Conservation (phyloP, 2,113 vertebrate genomes). For the Mixornis gularis region DNA sequence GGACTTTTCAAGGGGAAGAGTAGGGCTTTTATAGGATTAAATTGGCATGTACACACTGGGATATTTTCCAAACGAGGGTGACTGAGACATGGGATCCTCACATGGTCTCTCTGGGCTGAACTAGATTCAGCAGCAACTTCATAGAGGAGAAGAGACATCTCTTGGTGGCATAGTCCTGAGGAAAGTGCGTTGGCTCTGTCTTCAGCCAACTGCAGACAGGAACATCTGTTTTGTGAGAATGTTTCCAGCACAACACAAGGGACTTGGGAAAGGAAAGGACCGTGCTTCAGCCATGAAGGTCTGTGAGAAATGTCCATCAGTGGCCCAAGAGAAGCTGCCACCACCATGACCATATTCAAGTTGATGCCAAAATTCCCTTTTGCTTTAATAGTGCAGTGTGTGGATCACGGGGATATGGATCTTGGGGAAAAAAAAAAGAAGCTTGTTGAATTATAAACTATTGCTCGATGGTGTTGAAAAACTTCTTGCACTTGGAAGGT, state of each 20-base stretch:
- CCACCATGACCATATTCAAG: neutral
- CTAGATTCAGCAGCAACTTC: neutral
- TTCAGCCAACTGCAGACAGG: neutral
- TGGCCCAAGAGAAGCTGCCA: neutral
- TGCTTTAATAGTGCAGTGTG: rapidly evolving
- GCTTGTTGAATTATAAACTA: neutral
- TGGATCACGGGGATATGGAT: neutral
- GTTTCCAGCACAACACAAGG: neutral
- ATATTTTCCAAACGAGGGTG: neutral
- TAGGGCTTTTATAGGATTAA: neutral
- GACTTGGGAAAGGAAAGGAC: neutral
- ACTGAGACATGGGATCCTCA: neutral
- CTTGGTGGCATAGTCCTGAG: neutral
- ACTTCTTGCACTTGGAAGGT: neutral
- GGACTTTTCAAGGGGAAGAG: constrained; percentile 6
- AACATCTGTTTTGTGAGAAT: neutral
- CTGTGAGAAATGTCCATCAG: neutral
- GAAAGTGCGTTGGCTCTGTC: neutral
- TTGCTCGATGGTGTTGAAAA: neutral
- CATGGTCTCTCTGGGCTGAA: neutral
- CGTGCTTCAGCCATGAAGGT: neutral
- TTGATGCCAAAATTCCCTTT: neutral
- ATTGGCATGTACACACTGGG: neutral
- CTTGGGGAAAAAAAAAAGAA: neutral
- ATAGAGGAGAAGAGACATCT: neutral